Evolutionary conservation across 2,888 invertebrate genomes (phyloP).

Genomic region (Papilio elwesi): DNA sequence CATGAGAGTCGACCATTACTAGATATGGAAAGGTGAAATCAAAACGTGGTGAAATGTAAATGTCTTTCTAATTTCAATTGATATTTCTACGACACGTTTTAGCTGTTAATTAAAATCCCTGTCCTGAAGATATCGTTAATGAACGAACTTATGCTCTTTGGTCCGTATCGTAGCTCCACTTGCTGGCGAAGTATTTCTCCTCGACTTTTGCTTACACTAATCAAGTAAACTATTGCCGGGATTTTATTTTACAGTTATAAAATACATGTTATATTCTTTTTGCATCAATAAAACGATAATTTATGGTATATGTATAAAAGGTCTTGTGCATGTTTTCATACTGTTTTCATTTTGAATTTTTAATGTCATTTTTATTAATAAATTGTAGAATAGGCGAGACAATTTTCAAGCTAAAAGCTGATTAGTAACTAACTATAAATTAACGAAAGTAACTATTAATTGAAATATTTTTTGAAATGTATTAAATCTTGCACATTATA

Average conservation of each 20-base stretch:
- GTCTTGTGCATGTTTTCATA: too few species aligned
- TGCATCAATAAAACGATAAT: too few species aligned
- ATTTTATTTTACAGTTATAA: not conserved
- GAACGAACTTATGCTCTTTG: conserved; percentile 24
- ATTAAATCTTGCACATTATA: not conserved
- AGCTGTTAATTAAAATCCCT: conserved; percentile 31
- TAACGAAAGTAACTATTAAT: not conserved
- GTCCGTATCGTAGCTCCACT: too few species aligned
- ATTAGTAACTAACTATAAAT: too few species aligned
- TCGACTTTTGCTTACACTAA: not conserved
- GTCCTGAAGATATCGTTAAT: conserved; percentile 29
- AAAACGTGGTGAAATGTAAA: conserved; percentile 5
- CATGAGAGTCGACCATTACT: not conserved
- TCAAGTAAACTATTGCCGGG: not conserved
- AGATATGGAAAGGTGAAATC: not conserved
- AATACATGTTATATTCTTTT: too few species aligned
- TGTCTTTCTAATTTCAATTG: conserved; percentile 7
- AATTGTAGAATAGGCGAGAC: too few species aligned
- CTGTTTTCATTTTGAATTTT: too few species aligned
- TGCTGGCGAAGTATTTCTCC: conserved; percentile 3
- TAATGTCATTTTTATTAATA: too few species aligned
- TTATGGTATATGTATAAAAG: too few species aligned
- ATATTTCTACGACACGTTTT: conserved; percentile 6
- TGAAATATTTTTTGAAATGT: not conserved
- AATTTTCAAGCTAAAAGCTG: too few species aligned